Conservation (phyloP, 1,140 invertebrate genomes). For the Ips nitidus region DNA sequence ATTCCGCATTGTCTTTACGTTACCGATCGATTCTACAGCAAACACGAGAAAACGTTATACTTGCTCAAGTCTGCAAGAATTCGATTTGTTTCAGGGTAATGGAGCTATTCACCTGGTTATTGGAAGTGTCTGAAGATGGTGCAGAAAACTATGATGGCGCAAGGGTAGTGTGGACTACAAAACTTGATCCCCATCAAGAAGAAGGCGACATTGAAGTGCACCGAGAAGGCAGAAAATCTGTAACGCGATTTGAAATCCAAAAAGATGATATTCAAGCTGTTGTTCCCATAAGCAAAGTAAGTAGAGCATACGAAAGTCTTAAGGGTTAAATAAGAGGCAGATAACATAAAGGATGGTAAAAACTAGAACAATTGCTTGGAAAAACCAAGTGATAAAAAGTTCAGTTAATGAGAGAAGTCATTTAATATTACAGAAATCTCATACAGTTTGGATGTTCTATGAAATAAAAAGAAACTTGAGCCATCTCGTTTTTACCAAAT, state of each 20-base stretch:
- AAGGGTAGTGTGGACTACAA: conserved; percentile 77
- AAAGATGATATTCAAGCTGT: conserved; percentile 94
- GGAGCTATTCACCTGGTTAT: conserved; percentile 87
- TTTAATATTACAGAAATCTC: too few species aligned
- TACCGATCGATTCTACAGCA: conserved; percentile 12
- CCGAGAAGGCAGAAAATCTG: conserved; percentile 65
- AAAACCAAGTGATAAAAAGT: too few species aligned
- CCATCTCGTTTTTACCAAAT: too few species aligned
- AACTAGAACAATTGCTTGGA: too few species aligned
- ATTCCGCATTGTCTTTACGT: not conserved
- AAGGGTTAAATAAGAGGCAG: not conserved
- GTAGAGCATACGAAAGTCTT: conserved; percentile 12
- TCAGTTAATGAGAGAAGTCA: too few species aligned
- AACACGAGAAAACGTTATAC: not conserved
- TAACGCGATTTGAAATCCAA: conserved; percentile 82
- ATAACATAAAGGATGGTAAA: not conserved
- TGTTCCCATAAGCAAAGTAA: conserved; percentile 90
- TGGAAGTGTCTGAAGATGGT: conserved; percentile 83
- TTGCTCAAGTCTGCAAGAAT: too few species aligned
- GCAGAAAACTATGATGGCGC: conserved; percentile 77
- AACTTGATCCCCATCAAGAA: conserved; percentile 57
- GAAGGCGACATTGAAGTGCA: conserved; percentile 57
- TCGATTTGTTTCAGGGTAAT: conserved; percentile 59
- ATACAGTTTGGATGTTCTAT: too few species aligned
- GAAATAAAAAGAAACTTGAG: too few species aligned